These are phyloP conservation scores for Dinoponera quadriceps DNA, from an alignment of 1,140 invertebrate genomes.

Conservation along the genomic window DNA sequence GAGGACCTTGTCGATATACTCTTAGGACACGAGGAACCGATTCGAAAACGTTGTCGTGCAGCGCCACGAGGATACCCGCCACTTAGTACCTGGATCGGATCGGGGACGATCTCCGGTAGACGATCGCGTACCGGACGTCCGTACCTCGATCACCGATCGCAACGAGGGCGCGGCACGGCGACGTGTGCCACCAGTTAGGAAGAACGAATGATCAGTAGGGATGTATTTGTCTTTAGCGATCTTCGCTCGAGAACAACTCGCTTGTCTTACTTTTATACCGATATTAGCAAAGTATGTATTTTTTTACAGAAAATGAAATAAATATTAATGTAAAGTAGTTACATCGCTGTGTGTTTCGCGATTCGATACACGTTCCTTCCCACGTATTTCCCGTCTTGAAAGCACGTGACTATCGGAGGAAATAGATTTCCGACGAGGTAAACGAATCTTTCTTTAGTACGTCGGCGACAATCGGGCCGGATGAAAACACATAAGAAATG, in stretches of 20 bases:
- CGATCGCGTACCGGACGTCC: conserved; percentile 36
- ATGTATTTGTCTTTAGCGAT: conserved; percentile 45
- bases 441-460: not conserved
- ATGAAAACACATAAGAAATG: not conserved
- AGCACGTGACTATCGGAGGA: too few relatives aligned
- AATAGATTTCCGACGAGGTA: not conserved
- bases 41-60: conserved; percentile 48
- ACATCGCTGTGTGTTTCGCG: not conserved
- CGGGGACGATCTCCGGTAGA: conserved; percentile 43
- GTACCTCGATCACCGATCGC: conserved; percentile 51
- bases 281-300: conserved; percentile 78
- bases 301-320: conserved; percentile 77
- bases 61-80: conserved; percentile 16
- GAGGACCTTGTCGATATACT: conserved; percentile 25
- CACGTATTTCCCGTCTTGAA: not conserved
- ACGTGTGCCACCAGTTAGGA: conserved; percentile 61
- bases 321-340: conserved; percentile 67
- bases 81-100: conserved; percentile 64
- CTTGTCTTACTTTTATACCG: conserved; percentile 75
- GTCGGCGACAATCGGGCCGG: too few relatives aligned
- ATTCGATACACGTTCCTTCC: not conserved
- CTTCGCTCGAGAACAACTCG: conserved; percentile 68
- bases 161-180: conserved; percentile 37
- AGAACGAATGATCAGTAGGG: conserved; percentile 36
- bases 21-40: conserved; percentile 53